Evolutionary conservation across 2,888 invertebrate genomes (phyloP).

Genomic region (Pollenia amentaria): DNA sequence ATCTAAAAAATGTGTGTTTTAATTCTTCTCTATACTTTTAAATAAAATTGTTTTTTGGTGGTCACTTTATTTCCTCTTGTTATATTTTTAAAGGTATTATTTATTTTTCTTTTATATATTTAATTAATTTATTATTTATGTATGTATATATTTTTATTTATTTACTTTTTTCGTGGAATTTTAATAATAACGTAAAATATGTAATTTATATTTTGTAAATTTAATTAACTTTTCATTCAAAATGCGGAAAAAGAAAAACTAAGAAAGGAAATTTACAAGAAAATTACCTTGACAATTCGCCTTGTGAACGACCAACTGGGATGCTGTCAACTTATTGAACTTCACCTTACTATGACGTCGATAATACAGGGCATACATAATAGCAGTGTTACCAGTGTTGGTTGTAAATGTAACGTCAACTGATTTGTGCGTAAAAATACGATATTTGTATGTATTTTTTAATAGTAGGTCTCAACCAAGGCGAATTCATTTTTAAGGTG

Average conservation of each 20-base stretch:
- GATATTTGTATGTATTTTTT: no score
- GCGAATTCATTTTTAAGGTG: no score
- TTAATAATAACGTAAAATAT: constrained; percentile 44
- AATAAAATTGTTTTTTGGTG: neutral
- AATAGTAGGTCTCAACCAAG: no score
- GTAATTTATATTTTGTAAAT: constrained; percentile 25
- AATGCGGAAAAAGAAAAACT: constrained; percentile 52
- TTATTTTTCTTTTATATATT: constrained; percentile 5
- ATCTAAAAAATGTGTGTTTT: constrained; percentile 73
- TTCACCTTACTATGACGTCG: constrained; percentile 37
- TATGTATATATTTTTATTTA: constrained; percentile 21
- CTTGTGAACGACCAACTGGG: constrained; percentile 41
- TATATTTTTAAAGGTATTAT: neutral
- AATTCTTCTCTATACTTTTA: constrained; percentile 14
- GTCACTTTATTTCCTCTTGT: constrained; percentile 21
- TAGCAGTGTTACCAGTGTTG: neutral
- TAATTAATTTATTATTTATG: constrained; percentile 24
- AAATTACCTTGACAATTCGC: constrained; percentile 50
- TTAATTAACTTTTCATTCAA: constrained; percentile 34
- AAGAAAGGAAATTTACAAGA: constrained; percentile 15
- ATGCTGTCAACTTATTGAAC: constrained; percentile 57
- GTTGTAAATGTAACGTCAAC: no score
- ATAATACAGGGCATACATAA: constrained; percentile 10
- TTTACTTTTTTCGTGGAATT: constrained; percentile 54
- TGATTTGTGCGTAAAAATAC: no score